phyloP scores from a whole-genome alignment of 2,113 vertebrate genomes.

The Paratilapia polleni region DNA sequence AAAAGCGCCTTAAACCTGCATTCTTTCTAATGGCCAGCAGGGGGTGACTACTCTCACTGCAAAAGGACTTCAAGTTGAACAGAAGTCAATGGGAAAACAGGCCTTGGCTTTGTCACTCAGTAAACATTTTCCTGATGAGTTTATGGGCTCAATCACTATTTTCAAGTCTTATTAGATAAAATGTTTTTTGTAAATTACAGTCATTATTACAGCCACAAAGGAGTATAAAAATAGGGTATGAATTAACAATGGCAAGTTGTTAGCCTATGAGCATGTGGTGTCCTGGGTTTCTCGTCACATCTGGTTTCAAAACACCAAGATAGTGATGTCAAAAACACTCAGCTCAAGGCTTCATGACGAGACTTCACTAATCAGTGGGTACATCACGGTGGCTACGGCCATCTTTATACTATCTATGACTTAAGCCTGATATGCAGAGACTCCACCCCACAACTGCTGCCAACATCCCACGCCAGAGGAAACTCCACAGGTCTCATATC shows the following conservation, averaged over 20 bases:
- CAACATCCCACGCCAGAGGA: fast-evolving
- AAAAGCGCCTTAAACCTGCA: not conserved
- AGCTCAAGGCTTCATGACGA: too few species aligned
- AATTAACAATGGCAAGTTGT: too few species aligned
- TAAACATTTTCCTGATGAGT: not conserved
- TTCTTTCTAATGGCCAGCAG: not conserved
- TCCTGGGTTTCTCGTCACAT: not conserved
- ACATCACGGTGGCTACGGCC: too few species aligned
- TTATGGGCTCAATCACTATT: not conserved
- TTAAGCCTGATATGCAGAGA: too few species aligned
- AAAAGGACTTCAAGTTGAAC: fast-evolving
- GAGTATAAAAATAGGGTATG: too few species aligned
- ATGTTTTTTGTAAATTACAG: not conserved
- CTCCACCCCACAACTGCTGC: not conserved
- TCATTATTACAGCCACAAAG: not conserved
- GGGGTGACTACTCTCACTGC: not conserved
- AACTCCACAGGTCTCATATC: not conserved
- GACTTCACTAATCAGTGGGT: too few species aligned
- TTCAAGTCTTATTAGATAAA: not conserved
- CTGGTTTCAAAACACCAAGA: not conserved
- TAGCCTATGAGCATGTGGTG: not conserved
- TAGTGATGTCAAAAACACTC: not conserved
- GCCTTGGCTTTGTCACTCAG: not conserved
- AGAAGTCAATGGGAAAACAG: not conserved
- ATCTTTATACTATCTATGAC: too few species aligned